Percentiles rank a stretch among this genome's conserved stretches.
phyloP scores from a whole-genome alignment of 1,140 invertebrate genomes.

The Camponotus pennsylvanicus region DNA sequence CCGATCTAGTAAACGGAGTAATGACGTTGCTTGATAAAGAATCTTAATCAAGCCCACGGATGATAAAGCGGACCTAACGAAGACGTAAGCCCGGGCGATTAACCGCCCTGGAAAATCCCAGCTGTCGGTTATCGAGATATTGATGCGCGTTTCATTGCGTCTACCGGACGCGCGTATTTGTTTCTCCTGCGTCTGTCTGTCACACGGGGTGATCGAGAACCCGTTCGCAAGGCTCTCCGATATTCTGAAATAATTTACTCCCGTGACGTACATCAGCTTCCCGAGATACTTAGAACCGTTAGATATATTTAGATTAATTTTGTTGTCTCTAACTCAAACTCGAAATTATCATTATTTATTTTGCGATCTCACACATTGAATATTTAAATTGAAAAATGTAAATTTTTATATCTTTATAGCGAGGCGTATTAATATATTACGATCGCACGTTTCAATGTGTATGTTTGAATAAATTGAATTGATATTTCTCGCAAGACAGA shows the following conservation, averaged over 20 bases:
- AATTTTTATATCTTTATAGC: not conserved
- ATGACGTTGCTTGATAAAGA: conserved; percentile 67
- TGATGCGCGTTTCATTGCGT: conserved; percentile 38
- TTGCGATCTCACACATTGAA: not conserved
- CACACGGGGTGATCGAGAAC: not conserved
- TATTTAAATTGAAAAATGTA: not conserved
- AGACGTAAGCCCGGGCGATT: conserved; percentile 66
- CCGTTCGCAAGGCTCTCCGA: not conserved
- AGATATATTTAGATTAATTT: not conserved
- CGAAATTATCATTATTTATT: not conserved
- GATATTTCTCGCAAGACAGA: not conserved
- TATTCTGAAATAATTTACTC: conserved; percentile 18
- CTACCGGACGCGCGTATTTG: conserved; percentile 14
- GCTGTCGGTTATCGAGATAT: conserved; percentile 54
- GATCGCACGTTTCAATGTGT: not conserved
- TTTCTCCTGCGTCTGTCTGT: conserved; percentile 18
- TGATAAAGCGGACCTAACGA: conserved; percentile 60
- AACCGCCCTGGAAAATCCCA: conserved; percentile 45
- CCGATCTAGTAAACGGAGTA: conserved; percentile 59
- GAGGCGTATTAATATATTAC: not conserved
- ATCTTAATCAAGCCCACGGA: conserved; percentile 38
- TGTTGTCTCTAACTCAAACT: not conserved
- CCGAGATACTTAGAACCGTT: not conserved
- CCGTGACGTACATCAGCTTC: not conserved
- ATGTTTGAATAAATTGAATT: not conserved